Evolutionary conservation across 2,888 invertebrate genomes (phyloP), one percentile per base, ranked within the genome.

Genomic region (Conistra vaccinii): DNA sequence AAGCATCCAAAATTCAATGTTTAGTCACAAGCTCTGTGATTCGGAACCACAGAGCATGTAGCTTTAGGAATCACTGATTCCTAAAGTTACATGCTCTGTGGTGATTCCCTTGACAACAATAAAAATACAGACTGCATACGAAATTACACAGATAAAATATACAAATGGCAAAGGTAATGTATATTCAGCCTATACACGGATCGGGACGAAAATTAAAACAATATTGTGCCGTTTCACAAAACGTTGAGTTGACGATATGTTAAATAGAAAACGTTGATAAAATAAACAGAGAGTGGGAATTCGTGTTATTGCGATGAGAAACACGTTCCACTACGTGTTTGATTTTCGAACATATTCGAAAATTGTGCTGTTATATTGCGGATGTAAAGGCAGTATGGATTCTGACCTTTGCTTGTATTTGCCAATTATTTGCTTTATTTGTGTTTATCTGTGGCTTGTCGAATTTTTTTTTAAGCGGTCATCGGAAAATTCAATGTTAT

Each of bases 291-390:
- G n/a, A 14, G 58, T 63, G 83, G 62, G 51, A 60, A 58, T 57
- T 55, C 68, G 23, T 55, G 60, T 57, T 74, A 73, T 84, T 75
- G 72, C 58, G 51, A 80, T 75, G 80, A 58, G 72, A 53, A 32
- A 72, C 87, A 76, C 81, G 76, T 86, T 6, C 39, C 65, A 48
- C n/a, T 51, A 39, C 84, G 84, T 62, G 73, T 70, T 86, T 83
- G 86, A 80, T 86, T 79, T 86, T 73, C 55, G 84, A 60, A 39
- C 26, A 74, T 72, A 79, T 86, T 72, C 76, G 51, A 73, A 53
- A 77, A 78, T 85, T 69, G 60, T 78, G 32, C 35, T 69, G 78
- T 72, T 61, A 76, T 65, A 81, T 67, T 63, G 53, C 48, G 60
- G 65, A 62, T 62, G 58, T 58, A 76, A 71, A 69, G 32, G 68